Base-by-base conservation (phyloP, 2,797 vertebrate species). In the Pachyuromys duprasi region DNA sequence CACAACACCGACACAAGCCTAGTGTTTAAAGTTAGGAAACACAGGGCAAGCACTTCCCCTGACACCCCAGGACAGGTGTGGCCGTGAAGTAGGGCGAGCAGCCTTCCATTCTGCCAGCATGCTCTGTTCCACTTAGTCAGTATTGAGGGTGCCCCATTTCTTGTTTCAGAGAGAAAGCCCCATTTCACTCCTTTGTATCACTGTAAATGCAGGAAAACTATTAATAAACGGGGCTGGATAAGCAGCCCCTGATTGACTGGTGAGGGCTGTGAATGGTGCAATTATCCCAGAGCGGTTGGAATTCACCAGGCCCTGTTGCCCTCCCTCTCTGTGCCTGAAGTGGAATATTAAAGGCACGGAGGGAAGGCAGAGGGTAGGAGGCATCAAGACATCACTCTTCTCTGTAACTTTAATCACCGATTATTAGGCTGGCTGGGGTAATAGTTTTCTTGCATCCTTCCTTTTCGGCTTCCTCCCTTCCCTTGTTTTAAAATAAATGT, bases 191-290 rank as follows among this genome's bases (percentile, higher is more conserved):
- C 84, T 93, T 93, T 86, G 88, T 88, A 89, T 63, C 86, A 80
- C 90, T 96, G 95, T 81, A 95, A 95, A 88, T 97, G 96, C 63
- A 94, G 94, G 95, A 86, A 96, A 86, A 93, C 97, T 97, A 97
- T 97, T 97, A 97, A 97, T 97, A 97, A 96, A 89, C 63, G 70
- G 87, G 96, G 93, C 94, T 96, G 96, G 96, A 49, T 86, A 75
- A 97, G 93, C 20, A 33, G 93, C 57, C 45, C 53, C 70, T 70
- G 94, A 88, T 94, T 97, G 93, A 96, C 60, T 94, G 89, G 69
- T 93, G 93, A 97, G 95, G 78, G 72, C 95, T 80, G 89, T 75
- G 92, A 78, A 92, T 95, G 90, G 92, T 96, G 72, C 69, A 98
- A 79, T 93, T 88, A 98, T 98, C 94, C 96, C 60, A 17, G 89